These are phyloP conservation scores for Chlorospingus semifuscus DNA, from an alignment of 2,797 vertebrate genomes.

Conservation along the genomic window DNA sequence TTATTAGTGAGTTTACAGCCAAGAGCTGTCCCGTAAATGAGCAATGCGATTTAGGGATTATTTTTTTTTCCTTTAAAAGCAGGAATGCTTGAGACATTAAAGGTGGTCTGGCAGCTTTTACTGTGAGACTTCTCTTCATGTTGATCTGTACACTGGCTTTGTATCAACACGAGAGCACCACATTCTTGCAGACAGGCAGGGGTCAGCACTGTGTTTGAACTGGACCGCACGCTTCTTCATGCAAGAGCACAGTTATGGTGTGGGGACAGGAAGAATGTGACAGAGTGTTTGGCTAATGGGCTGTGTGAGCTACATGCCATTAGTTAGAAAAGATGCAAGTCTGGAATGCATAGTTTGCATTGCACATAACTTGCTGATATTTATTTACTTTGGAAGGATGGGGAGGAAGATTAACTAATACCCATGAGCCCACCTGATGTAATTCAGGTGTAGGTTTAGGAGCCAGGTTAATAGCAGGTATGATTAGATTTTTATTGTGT, in stretches of 20 bases:
- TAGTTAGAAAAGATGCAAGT: background rate
- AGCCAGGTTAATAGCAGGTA: background rate
- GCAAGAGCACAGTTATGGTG: background rate
- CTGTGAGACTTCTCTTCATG: background rate
- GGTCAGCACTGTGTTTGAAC: constrained; percentile 5
- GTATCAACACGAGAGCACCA: background rate
- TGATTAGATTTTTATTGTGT: constrained; percentile 41
- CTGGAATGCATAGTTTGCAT: background rate
- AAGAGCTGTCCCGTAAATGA: constrained; percentile 61
- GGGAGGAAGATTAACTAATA: background rate
- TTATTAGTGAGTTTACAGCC: constrained; percentile 39
- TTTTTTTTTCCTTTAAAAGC: constrained; percentile 18
- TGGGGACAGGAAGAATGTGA: background rate
- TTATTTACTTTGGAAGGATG: background rate
- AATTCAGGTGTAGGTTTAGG: background rate
- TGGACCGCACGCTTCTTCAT: background rate
- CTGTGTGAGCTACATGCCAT: background rate
- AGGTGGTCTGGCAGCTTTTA: constrained; percentile 48
- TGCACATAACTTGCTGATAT: background rate
- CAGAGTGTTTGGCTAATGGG: background rate
- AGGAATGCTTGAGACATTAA: constrained; percentile 49
- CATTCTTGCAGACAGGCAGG: background rate
- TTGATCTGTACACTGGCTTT: background rate
- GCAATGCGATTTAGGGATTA: constrained; percentile 4
- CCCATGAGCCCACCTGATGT: background rate